Evolutionary conservation across 2,888 invertebrate genomes (phyloP).

Genomic region (Polyommatus icarus): DNA sequence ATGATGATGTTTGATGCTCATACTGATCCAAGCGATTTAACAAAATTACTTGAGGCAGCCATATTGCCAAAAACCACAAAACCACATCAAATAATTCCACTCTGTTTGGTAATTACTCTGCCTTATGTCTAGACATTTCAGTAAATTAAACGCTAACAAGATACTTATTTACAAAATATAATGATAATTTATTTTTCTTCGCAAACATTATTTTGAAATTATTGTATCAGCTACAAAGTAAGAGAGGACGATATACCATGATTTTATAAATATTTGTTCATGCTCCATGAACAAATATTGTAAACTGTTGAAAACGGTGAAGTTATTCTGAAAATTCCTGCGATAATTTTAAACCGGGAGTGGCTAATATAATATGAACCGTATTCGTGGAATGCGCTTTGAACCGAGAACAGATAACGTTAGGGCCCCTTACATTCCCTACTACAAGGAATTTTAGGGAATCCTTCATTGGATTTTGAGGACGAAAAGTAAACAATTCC

Average conservation of each 20-base stretch:
- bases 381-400: slow-evolving; percentile 54
- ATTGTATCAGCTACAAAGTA: not conserved
- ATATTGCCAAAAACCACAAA: not conserved
- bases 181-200: not conserved
- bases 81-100: not conserved
- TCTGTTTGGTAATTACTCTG: not conserved
- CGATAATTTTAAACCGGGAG: not conserved
- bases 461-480: not conserved
- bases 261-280: too few relatives aligned
- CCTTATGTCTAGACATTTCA: not conserved
- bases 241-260: not conserved
- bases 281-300: not conserved
- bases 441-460: not conserved
- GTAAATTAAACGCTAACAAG: not conserved
- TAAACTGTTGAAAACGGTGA: not conserved
- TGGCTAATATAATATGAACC: not conserved
- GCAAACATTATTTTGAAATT: not conserved
- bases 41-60: not conserved
- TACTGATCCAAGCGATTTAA: not conserved
- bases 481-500: too few relatives aligned
- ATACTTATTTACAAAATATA: not conserved
- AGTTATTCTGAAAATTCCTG: not conserved
- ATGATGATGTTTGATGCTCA: too few relatives aligned
- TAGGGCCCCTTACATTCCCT: slow-evolving; percentile 32
- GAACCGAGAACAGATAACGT: slow-evolving; percentile 61